These are phyloP conservation scores for Phyto melanocephala DNA, from an alignment of 2,888 invertebrate species.

Conservation along the genomic window DNA sequence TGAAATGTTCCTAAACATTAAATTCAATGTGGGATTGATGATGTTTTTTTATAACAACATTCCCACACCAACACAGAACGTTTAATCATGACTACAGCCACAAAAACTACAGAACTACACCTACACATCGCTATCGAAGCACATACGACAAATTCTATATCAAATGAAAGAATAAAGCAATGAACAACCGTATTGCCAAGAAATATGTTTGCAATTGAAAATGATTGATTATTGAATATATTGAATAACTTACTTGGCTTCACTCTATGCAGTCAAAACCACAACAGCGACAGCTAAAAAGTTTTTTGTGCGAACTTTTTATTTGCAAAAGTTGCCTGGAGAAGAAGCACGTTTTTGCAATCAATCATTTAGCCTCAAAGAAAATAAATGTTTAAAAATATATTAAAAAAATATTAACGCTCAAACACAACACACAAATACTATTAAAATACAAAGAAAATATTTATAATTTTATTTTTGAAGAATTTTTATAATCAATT, in stretches of 20 bases:
- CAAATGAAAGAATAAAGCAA: not conserved
- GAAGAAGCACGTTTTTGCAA: not conserved
- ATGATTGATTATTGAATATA: slow-evolving; percentile 42
- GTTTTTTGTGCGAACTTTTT: not conserved
- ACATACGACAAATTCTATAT: not conserved
- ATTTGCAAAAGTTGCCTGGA: not conserved
- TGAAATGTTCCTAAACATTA: not conserved
- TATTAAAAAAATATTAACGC: too few relatives aligned
- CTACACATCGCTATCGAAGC: too few relatives aligned
- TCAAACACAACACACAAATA: too few relatives aligned
- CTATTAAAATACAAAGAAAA: not conserved
- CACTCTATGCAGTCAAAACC: not conserved
- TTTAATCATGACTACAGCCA: not conserved
- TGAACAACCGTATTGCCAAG: not conserved
- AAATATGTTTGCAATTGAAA: slow-evolving; percentile 33
- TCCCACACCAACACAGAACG: not conserved
- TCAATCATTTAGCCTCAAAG: slow-evolving; percentile 27
- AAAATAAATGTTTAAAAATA: not conserved
- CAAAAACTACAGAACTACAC: not conserved
- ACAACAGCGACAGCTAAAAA: not conserved
- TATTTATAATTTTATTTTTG: too few relatives aligned
- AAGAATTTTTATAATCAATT: not conserved
- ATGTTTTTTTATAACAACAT: not conserved
- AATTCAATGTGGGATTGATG: slow-evolving; percentile 23
- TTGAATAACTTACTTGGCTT: slow-evolving; percentile 11